Conservation (phyloP, 2,888 invertebrate genomes). For the Anarsia innoxiella region DNA sequence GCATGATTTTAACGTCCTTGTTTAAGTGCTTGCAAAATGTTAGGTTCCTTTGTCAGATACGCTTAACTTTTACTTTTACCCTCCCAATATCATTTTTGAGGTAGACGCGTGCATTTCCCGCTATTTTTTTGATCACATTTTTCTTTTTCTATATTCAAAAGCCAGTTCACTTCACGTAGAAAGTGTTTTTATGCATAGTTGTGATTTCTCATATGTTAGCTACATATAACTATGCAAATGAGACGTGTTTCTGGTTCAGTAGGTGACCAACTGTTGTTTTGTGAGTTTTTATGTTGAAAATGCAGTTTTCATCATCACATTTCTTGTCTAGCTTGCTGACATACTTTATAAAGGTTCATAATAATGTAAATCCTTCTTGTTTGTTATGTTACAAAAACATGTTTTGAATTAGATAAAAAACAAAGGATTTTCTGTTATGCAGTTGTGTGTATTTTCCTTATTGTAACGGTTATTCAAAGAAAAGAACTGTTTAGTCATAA, state of each 20-base stretch:
- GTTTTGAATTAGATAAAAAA: too few species aligned
- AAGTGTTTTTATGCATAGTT: slow-evolving; percentile 5
- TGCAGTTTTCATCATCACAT: slow-evolving; percentile 29
- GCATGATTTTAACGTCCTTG: slow-evolving; percentile 65
- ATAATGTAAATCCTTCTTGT: too few species aligned
- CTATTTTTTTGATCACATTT: slow-evolving; percentile 34
- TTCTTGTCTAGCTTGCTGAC: neutral
- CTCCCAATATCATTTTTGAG: slow-evolving; percentile 11
- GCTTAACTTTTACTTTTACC: slow-evolving; percentile 65
- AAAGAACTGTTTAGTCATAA: too few species aligned
- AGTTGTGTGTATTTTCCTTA: too few species aligned
- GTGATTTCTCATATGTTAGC: slow-evolving; percentile 1
- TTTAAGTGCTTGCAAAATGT: slow-evolving; percentile 67
- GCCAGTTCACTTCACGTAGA: too few species aligned
- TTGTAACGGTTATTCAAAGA: too few species aligned
- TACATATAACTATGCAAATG: slow-evolving; percentile 32
- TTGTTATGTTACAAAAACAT: too few species aligned
- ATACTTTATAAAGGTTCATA: neutral
- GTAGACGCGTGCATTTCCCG: slow-evolving; percentile 32
- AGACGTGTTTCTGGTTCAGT: slow-evolving; percentile 47
- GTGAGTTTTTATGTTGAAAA: slow-evolving; percentile 30
- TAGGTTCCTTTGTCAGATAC: slow-evolving; percentile 63
- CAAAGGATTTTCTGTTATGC: neutral
- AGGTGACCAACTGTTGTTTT: slow-evolving; percentile 31
- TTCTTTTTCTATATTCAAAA: slow-evolving; percentile 24